Evolutionary conservation across 2,113 vertebrate genomes (phyloP).

Genomic region (Enhydra lutris): DNA sequence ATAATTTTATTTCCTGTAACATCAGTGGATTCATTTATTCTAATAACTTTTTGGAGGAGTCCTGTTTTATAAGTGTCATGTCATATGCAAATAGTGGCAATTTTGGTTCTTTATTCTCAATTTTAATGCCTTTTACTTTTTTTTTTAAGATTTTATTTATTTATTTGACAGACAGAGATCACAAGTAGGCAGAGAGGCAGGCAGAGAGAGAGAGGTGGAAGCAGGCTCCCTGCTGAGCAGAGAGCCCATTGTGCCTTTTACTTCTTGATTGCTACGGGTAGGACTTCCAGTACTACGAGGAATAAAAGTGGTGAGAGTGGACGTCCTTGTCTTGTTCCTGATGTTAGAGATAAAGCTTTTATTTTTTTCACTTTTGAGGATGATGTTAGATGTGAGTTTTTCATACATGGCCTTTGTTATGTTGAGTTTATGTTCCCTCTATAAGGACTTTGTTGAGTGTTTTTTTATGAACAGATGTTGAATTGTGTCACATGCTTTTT

Average conservation of each 20-base stretch:
- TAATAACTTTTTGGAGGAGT: neutral
- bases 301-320: neutral
- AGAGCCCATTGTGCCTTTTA: neutral
- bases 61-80: neutral
- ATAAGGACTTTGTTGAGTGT: neutral
- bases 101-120: neutral
- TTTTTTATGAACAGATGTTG: neutral
- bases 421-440: neutral
- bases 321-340: neutral
- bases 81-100: neutral
- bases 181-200: too few species aligned
- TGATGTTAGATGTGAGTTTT: neutral
- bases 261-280: neutral
- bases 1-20: neutral
- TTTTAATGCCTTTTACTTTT: neutral
- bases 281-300: neutral
- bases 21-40: neutral
- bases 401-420: neutral
- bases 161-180: too few species aligned
- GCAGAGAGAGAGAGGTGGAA: too few species aligned
- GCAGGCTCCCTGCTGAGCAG: too few species aligned
- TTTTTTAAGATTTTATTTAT: neutral
- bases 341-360: neutral
- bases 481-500: neutral
- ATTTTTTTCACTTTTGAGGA: neutral